Base-by-base conservation (phyloP, 2,113 vertebrate genomes). In the Ivindomyrus marchei region DNA sequence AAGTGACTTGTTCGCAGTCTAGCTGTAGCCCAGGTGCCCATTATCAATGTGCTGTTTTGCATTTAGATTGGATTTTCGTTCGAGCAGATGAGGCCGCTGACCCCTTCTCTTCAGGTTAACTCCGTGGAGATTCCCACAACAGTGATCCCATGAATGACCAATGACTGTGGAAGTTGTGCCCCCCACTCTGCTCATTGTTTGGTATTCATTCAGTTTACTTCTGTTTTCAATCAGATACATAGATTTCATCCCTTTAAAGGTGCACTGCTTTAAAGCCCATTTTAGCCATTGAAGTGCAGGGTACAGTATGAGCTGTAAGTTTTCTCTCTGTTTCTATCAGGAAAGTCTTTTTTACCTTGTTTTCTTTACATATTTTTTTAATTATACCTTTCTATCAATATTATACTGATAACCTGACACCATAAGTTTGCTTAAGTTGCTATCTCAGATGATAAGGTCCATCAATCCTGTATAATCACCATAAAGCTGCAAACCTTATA, bases 31-130 rank as follows among this genome's bases (percentile, higher is more conserved):
- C 85, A 53, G 13, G 83, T 85, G 39, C 47, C 50, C 50, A 87
- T 87, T 87, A 53, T 36, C 49, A 53, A 87, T 87, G 85, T 50
- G 50, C 85, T 87, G 50, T 39, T 87, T 87, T 87, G 85, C 85
- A 87, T 87, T 87, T 87, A 87, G 85, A 87, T 87, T 52, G 50
- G 85, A 87, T 87, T 87, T 87, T 53, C 31, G 0, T 87, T 52
- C 13, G 15, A 47, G 39, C 83, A 87, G 85, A 53, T 87, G 49
- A 87, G 47, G 85, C 31, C 85, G 2, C 2, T 5, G n/a, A 52
- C 85, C 85, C 50, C n/a, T 36, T 87, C 49, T 85, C 83, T 85
- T 45, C 45, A 85, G 45, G 83, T 85, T 46, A 47, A 85, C 42
- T 46, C 83, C 39, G 21, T n/a, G 83, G 83, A 85, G 83, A 85